These are phyloP conservation scores for Whitmania pigra DNA, from an alignment of 1,140 invertebrate genomes.

Conservation along the genomic window DNA sequence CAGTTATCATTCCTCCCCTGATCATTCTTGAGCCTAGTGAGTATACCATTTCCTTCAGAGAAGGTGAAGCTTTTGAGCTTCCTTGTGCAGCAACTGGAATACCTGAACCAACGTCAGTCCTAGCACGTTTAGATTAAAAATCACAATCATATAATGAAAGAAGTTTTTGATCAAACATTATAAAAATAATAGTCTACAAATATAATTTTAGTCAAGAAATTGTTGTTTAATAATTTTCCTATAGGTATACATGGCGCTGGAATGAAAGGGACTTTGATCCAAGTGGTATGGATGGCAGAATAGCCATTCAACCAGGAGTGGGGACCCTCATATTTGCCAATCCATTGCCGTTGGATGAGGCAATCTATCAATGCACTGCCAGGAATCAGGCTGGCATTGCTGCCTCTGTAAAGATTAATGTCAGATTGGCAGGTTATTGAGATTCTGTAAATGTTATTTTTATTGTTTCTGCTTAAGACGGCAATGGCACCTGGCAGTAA, in stretches of 20 bases:
- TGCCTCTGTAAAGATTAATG: conserved; percentile 14
- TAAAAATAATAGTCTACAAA: not conserved
- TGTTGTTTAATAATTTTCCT: not conserved
- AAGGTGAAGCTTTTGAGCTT: conserved; percentile 23
- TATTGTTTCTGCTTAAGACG: too few species aligned
- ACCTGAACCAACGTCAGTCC: conserved; percentile 19
- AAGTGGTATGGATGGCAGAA: conserved; percentile 24
- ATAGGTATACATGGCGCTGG: conserved; percentile 21
- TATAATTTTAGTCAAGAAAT: conserved; percentile 4
- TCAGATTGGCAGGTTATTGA: conserved; percentile 19
- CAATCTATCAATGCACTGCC: conserved; percentile 25
- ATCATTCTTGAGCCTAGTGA: conserved; percentile 15
- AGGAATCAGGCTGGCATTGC: conserved; percentile 22
- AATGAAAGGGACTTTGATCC: conserved; percentile 24
- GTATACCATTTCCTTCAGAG: conserved; percentile 21
- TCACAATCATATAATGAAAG: not conserved
- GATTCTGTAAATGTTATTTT: not conserved
- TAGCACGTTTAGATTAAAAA: not conserved
- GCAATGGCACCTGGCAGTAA: too few species aligned
- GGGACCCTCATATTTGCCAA: conserved; percentile 26
- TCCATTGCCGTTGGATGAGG: conserved; percentile 22
- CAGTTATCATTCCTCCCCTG: conserved; percentile 23
- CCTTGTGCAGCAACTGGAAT: conserved; percentile 22
- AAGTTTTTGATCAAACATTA: not conserved
- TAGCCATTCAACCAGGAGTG: conserved; percentile 26